These are phyloP conservation scores for Periphyllus acericola DNA, from an alignment of 2,888 invertebrate species.

Conservation along the genomic window DNA sequence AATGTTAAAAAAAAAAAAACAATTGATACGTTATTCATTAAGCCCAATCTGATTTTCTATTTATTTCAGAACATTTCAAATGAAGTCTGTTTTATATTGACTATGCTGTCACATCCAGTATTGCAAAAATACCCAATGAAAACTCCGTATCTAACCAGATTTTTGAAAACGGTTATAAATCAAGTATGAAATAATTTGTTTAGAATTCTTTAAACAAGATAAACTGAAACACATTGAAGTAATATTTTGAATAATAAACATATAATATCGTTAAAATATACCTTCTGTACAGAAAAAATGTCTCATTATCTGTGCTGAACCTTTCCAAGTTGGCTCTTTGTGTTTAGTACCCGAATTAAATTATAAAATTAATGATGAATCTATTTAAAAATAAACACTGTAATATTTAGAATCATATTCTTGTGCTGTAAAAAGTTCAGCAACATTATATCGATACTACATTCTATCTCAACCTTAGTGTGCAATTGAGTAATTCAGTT, in stretches of 20 bases:
- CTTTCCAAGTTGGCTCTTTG: background rate
- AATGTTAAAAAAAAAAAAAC: background rate
- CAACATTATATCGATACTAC: background rate
- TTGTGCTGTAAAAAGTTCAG: background rate
- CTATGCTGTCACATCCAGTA: conserved; percentile 66
- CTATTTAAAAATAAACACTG: too few species aligned
- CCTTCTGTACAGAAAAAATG: too few species aligned
- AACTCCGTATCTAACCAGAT: conserved; percentile 73
- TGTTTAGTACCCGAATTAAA: background rate
- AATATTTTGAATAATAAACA: background rate
- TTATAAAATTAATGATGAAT: background rate
- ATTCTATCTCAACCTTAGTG: background rate
- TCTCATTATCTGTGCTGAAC: background rate
- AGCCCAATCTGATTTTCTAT: background rate
- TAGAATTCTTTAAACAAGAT: background rate
- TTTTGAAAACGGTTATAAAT: conserved; percentile 75
- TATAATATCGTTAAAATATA: too few species aligned
- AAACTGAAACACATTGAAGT: background rate
- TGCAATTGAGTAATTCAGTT: too few species aligned
- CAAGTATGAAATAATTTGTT: conserved; percentile 65
- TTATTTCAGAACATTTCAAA: conserved; percentile 52
- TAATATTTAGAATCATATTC: background rate
- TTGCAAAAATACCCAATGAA: conserved; percentile 74
- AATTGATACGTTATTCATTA: background rate
- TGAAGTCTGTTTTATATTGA: conserved; percentile 12